Base-by-base conservation (phyloP, 2,888 invertebrate species). In the Labia minor region DNA sequence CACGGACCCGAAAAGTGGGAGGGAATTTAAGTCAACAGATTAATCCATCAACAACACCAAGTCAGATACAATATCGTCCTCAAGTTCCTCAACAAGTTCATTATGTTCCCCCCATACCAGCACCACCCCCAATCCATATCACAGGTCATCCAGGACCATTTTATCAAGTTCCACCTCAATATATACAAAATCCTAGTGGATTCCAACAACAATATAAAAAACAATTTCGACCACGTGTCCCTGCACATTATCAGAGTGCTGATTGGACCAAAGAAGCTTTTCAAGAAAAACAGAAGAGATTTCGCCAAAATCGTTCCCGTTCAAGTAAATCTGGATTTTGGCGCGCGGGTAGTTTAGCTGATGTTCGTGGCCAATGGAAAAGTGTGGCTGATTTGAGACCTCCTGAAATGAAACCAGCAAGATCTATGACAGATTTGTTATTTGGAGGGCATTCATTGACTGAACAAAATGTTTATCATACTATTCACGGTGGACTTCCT, bases 381-480 rank as follows among this genome's bases (percentile, higher is more conserved):
- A 79, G 79, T 11, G 75, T 78, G 76, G 76, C 77, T 21, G 78
- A 76, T 71, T 71, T 79, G 65, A 70, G 73, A 70, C 65, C 62
- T 26, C 16, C 61, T 10, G 18, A 63, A 19, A 18, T 18, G 1
- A 62, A 65, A 63, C 20, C 49, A 11, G 21, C 18, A 26, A 67
- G 62, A 62, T 14, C n/a, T 37, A 26, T 16, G 21, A 64, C 63
- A 65, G 19, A 65, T 18, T 64, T 21, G 16, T 20, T 63, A 4
- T n/a, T 18, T 19, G 33, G 33, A 64, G 49, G 67, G 16, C 26
- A 21, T 11, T 26, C 16, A 1, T n/a, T 19, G 21, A 49, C 19
- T 37, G 21, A 21, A 26, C 68, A 69, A 16, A 64, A 66, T 8
- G 68, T 69, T 61, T 79, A 79, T 71, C 77, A 79, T 69, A 80